Conservation (phyloP, 1,140 invertebrate genomes). For the Nasonia vitripennis region DNA sequence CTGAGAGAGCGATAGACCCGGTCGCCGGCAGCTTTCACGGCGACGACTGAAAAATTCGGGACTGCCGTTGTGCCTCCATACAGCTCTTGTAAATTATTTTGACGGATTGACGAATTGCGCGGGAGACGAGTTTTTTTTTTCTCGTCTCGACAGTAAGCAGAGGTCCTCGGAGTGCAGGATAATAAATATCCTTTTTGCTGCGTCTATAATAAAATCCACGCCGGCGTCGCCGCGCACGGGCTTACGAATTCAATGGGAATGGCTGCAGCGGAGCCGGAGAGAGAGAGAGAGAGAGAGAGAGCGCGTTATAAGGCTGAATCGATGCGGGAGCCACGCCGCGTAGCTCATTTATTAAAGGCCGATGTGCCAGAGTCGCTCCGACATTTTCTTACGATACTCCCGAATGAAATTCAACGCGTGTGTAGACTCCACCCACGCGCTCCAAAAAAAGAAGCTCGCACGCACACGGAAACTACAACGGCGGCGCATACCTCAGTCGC, state of each 20-base stretch:
- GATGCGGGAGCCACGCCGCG: neutral
- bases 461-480: neutral
- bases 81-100: conserved; percentile 8
- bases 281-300: neutral
- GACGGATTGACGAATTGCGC: neutral
- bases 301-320: neutral
- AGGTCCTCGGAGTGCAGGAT: no score
- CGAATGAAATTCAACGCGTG: no score
- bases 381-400: no score
- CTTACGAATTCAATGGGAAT: neutral
- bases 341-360: conserved; percentile 16
- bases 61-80: neutral
- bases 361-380: no score
- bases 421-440: no score
- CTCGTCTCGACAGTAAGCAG: no score
- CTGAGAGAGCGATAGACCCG: conserved; percentile 16
- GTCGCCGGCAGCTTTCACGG: neutral
- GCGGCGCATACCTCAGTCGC: neutral
- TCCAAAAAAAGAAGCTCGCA: neutral
- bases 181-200: neutral
- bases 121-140: neutral
- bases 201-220: neutral
- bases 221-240: neutral
- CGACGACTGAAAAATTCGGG: neutral
- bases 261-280: neutral